Percentiles rank a stretch among this genome's conserved stretches.
phyloP scores from a whole-genome alignment of 2,797 vertebrate genomes.

The Brachymystax lenok region DNA sequence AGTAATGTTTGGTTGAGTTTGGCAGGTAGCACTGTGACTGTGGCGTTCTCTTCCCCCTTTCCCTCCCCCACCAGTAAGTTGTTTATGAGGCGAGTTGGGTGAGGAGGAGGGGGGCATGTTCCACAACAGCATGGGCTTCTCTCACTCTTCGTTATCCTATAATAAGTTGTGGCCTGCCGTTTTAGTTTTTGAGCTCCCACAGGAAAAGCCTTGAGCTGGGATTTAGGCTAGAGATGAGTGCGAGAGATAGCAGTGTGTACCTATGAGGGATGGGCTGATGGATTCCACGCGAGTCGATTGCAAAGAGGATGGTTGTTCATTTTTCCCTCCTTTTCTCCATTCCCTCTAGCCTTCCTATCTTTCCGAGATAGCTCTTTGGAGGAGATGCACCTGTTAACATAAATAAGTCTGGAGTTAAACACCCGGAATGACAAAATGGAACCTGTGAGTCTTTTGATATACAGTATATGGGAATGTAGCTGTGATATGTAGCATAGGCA shows the following conservation, averaged over 20 bases:
- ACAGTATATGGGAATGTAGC: constrained; percentile 7
- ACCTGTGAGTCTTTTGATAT: background rate
- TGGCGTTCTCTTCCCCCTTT: background rate
- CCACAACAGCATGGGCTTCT: constrained; percentile 54
- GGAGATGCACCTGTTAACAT: constrained; percentile 15
- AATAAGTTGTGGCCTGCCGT: constrained; percentile 63
- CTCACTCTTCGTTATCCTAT: constrained; percentile 64
- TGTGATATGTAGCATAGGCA: constrained; percentile 12
- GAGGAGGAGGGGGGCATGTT: constrained; percentile 37
- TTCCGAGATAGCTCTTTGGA: constrained; percentile 17
- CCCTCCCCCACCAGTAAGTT: constrained; percentile 30
- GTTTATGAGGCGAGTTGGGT: constrained; percentile 56
- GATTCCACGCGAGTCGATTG: constrained; percentile 55
- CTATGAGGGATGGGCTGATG: constrained; percentile 55
- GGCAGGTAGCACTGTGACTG: constrained; percentile 54
- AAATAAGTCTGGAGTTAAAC: constrained; percentile 11
- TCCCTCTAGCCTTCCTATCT: constrained; percentile 27
- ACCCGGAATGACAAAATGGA: constrained; percentile 31
- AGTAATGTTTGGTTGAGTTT: constrained; percentile 83
- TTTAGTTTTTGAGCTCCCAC: constrained; percentile 55
- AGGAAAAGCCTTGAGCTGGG: constrained; percentile 57
- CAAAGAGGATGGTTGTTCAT: constrained; percentile 42
- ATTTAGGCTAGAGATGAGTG: constrained; percentile 54
- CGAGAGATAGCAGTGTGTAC: constrained; percentile 61
- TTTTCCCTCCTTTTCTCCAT: constrained; percentile 20